Percentiles rank a stretch among this genome's conserved stretches.
Evolutionary conservation across 2,888 invertebrate species (phyloP).

Genomic region (Synergus umbraculus): DNA sequence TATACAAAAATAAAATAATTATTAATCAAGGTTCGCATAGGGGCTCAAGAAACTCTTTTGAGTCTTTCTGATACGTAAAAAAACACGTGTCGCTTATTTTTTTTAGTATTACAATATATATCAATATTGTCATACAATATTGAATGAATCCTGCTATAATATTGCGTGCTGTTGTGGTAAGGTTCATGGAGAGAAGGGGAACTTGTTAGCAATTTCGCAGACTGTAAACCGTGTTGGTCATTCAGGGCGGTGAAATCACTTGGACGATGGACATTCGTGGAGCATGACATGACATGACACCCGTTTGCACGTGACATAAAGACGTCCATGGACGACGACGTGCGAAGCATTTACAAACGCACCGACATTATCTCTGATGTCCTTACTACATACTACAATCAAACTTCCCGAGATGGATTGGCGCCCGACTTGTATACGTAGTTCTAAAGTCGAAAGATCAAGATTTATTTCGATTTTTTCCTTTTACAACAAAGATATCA

Average conservation of each 20-base stretch:
- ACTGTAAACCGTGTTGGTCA: not conserved
- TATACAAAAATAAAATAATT: too few species aligned
- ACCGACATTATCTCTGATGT: slow-evolving; percentile 59
- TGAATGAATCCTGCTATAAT: not conserved
- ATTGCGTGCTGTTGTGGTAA: not conserved
- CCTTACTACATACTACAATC: slow-evolving; percentile 56
- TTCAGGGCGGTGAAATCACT: not conserved
- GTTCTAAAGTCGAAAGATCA: not conserved
- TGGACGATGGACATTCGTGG: slow-evolving; percentile 38
- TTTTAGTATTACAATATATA: too few species aligned
- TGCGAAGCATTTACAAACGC: slow-evolving; percentile 51
- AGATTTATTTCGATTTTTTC: not conserved
- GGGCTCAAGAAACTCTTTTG: too few species aligned
- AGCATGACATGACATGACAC: slow-evolving; percentile 63
- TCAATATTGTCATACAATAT: too few species aligned
- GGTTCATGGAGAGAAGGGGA: not conserved
- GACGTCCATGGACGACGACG: slow-evolving; percentile 60
- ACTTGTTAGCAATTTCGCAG: slow-evolving; percentile 10
- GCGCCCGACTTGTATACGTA: not conserved
- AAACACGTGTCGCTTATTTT: too few species aligned
- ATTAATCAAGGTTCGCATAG: too few species aligned
- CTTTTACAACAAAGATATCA: not conserved
- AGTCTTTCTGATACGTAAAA: too few species aligned
- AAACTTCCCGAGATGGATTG: not conserved
- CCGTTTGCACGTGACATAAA: slow-evolving; percentile 64